Evolutionary conservation across 1,140 invertebrate species (phyloP).

Genomic region (Drosophila jambulina): DNA sequence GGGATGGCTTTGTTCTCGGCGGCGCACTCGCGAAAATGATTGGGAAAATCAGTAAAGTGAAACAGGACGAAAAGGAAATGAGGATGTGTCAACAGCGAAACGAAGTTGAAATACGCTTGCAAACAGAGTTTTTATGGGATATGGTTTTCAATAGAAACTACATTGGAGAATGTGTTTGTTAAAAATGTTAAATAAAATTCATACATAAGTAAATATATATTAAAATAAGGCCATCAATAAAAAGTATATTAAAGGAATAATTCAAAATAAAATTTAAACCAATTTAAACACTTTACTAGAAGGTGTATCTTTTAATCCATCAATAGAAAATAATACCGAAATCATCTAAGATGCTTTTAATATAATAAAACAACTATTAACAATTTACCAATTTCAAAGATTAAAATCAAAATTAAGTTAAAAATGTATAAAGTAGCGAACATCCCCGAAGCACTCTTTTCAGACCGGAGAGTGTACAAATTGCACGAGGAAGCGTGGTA

Average conservation of each 20-base stretch:
- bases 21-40: conserved; percentile 58
- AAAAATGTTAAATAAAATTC: neutral
- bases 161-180: neutral
- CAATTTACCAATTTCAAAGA: neutral
- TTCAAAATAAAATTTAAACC: no score
- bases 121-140: neutral
- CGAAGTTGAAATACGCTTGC: conserved; percentile 15
- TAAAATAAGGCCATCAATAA: no score
- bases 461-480: conserved; percentile 10
- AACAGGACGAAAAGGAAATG: conserved; percentile 35
- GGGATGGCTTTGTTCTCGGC: conserved; percentile 60
- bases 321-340: no score
- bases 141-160: neutral
- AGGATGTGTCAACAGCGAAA: conserved; percentile 3
- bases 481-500: conserved; percentile 36
- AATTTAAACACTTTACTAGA: no score
- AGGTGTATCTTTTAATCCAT: no score
- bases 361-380: no score
- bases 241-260: no score
- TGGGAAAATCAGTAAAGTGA: conserved; percentile 64
- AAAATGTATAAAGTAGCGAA: no score
- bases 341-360: no score
- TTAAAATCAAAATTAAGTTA: neutral
- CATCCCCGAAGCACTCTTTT: neutral
- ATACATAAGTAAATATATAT: no score